Evolutionary conservation across 2,888 invertebrate species (phyloP).

Genomic region (Poecilus cupreus): DNA sequence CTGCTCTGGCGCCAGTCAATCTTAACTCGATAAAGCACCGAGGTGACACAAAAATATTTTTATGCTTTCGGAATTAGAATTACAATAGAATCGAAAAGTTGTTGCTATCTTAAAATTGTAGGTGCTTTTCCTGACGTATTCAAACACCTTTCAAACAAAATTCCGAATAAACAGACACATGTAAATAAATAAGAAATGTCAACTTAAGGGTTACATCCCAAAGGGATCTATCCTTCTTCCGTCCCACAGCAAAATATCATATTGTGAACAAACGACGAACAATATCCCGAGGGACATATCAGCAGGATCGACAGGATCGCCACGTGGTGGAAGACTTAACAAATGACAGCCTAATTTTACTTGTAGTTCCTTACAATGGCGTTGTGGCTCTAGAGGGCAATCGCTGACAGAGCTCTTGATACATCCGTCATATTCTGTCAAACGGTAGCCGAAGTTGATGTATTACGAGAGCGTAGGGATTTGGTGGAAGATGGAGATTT

Average conservation of each 20-base stretch:
- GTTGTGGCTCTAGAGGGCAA: conserved; percentile 43
- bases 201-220: conserved; percentile 20
- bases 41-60: too few species aligned
- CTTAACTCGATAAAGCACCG: too few species aligned
- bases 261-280: conserved; percentile 13
- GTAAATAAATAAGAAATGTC: conserved; percentile 47
- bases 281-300: background rate
- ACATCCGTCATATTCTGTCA: conserved; percentile 49
- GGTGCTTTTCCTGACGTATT: too few species aligned
- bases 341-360: conserved; percentile 57
- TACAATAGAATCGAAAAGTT: too few species aligned
- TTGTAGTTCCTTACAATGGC: conserved; percentile 22
- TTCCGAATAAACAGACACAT: conserved; percentile 15
- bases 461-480: conserved; percentile 13
- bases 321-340: background rate
- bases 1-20: background rate
- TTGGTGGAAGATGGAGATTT: background rate
- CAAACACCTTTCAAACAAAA: background rate
- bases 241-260: background rate
- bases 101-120: too few species aligned
- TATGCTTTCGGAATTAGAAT: too few species aligned
- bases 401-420: conserved; percentile 49
- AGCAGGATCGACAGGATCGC: background rate
- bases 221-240: background rate
- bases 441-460: conserved; percentile 29